Evolutionary conservation across 2,888 invertebrate species (phyloP), one percentile per base, ranked within the genome.

Genomic region (Caenorhabditis japonica): DNA sequence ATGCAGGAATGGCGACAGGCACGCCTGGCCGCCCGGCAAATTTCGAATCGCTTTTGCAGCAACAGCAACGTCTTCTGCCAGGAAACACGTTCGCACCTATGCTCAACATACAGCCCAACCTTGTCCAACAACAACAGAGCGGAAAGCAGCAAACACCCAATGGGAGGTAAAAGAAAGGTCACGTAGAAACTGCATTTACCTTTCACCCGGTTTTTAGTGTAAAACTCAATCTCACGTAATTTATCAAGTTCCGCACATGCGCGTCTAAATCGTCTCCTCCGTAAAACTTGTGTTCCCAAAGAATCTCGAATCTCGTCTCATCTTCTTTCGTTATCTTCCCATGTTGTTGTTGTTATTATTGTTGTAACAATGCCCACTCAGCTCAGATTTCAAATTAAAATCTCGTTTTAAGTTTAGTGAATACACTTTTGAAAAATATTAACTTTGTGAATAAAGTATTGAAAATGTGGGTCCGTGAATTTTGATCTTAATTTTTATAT

Each of bases 261-360:
- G 17, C 8, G 19, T 8, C 44, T 10, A 8, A 19, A 8, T 17
- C 10, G 10, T 15, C 46, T 38, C 25, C 21, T 17, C 38, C 1
- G 2, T 30, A 23, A 55, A 55, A 55, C 43, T 30, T 55, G n/a
- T n/a, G 55, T 55, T 55, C 55, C 5, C 55, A 55, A 43, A 55
- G 43, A 55, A 55, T 55, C 55, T 55, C 55, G 41, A 19, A 41
- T 27, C 55, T 23, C 41, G n/a, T n/a, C n/a, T n/a, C 23, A 23
- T 44, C 17, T 23, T 58, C 15, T 46, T 13, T 17, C 30, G 15
- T 15, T 27, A 12, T 41, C n/a, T n/a, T n/a, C n/a, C n/a, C n/a
- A 23, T 19, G 15, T 4, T 41, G 41, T 15, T 41, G 30, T 30
- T 30, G 30, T 30, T 30, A 7, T 30, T 10, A 30, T 30, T 10